Conservation (phyloP, 2,113 vertebrate species). For the Gobius niger region DNA sequence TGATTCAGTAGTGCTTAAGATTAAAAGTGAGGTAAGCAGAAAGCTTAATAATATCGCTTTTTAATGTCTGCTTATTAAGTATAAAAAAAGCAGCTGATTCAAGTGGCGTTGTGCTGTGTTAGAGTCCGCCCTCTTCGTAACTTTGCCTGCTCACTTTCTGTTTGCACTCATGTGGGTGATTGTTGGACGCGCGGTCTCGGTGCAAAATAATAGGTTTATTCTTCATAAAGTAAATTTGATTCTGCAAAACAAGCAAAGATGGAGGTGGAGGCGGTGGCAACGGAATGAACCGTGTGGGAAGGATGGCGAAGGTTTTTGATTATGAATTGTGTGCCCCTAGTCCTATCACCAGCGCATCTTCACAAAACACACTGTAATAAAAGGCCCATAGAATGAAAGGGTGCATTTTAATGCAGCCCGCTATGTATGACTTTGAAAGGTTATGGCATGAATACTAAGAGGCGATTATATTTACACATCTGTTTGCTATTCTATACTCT, state of each 20-base stretch:
- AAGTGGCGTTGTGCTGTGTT: neutral
- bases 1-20: neutral
- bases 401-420: neutral
- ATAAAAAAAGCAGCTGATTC: neutral
- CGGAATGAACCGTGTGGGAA: conserved; percentile 53
- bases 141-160: conserved; percentile 6
- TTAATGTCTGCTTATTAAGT: neutral
- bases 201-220: conserved; percentile 41
- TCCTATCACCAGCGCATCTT: conserved; percentile 20
- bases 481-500: neutral
- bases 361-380: neutral
- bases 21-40: neutral
- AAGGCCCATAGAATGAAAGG: conserved; percentile 17
- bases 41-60: neutral
- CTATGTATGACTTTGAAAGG: conserved; percentile 18
- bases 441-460: conserved; percentile 2
- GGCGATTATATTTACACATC: neutral
- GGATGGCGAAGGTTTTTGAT: conserved; percentile 61
- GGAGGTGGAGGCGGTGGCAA: conserved; percentile 47
- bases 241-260: conserved; percentile 38
- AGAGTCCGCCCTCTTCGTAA: neutral
- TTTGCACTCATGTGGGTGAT: conserved; percentile 33
- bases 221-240: conserved; percentile 46
- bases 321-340: conserved; percentile 40
- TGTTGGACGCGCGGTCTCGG: conserved; percentile 22